Evolutionary conservation across 1,140 invertebrate genomes (phyloP).

Genomic region (Stegodyphus mimosarum): DNA sequence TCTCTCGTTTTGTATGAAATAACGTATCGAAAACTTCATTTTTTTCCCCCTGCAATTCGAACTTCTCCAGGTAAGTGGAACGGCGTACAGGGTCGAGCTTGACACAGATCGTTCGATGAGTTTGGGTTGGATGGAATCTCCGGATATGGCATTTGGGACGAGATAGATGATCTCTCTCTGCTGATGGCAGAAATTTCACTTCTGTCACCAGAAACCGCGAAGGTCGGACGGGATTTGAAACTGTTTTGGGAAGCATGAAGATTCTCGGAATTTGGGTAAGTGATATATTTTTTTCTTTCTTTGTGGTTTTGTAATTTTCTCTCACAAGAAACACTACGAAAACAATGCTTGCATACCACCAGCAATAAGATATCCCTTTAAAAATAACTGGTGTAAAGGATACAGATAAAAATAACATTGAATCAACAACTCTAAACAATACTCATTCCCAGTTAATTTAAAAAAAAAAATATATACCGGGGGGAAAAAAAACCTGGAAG

Average conservation of each 20-base stretch:
- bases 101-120: conserved; percentile 30
- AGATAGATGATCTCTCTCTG: conserved; percentile 2
- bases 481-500: too few species aligned
- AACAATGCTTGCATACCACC: too few species aligned
- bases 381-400: too few species aligned
- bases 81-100: conserved; percentile 32
- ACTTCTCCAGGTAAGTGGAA: neutral
- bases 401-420: too few species aligned
- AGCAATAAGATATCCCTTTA: too few species aligned
- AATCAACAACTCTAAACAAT: too few species aligned
- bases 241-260: conserved; percentile 7
- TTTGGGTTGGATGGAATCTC: conserved; percentile 25
- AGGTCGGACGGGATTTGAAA: neutral
- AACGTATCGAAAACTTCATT: too few species aligned
- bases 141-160: conserved; percentile 26
- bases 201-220: neutral
- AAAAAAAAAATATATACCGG: too few species aligned
- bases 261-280: conserved; percentile 1
- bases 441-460: too few species aligned
- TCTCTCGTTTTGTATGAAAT: neutral
- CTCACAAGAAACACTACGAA: too few species aligned
- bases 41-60: too few species aligned
- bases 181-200: neutral
- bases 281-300: neutral
- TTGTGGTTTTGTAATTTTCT: too few species aligned